Evolutionary conservation across 2,113 vertebrate species (phyloP), one percentile per base, ranked within the genome.

Genomic region (Brachypteracias leptosomus): DNA sequence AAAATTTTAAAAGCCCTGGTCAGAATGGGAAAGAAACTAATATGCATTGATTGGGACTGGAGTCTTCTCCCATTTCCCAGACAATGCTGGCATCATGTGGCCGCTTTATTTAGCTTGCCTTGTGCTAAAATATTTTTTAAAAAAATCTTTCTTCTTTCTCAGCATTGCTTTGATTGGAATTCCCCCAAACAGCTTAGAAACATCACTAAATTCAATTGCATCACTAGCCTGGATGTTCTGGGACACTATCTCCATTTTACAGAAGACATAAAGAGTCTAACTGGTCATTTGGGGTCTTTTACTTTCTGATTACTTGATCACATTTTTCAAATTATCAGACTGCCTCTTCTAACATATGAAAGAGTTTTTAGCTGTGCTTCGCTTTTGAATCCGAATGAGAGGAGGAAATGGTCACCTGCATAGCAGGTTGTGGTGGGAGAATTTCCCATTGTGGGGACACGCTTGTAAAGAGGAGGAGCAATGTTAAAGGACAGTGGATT

Each of bases 61-160:
- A 86, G 28, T 54, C 15, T 74, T 84, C 28, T 89, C n/a, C 29
- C 0, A 3, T 95, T 95, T 96, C 75, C 36, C 93, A 78, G 75
- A 20, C 95, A 96, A 95, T 93, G 79, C 95, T 97, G 95, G 85
- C 96, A 97, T 96, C 95, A 61, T 96, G 95, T 94, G 88, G 95
- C 85, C 38, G 11, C 11, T 95, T 85, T 20, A 77, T 61, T 93
- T 90, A 83, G 33, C 63, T 80, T 85, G 33, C 46, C 29, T 82
- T 26, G 25, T 62, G 24, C 36, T 58, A 36, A 68, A 93, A 24
- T 44, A 44, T 46, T 74, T n/a, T 88, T 36, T 62, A 49, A 42
- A 65, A 31, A 89, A 81, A 19, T 31, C 1, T 3, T 62, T 72
- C 10, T 9, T 82, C 6, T 81, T 72, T 62, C 10, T 81, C 24